Base-by-base conservation (phyloP, 2,888 invertebrate genomes). In the Ceriagrion tenellum region DNA sequence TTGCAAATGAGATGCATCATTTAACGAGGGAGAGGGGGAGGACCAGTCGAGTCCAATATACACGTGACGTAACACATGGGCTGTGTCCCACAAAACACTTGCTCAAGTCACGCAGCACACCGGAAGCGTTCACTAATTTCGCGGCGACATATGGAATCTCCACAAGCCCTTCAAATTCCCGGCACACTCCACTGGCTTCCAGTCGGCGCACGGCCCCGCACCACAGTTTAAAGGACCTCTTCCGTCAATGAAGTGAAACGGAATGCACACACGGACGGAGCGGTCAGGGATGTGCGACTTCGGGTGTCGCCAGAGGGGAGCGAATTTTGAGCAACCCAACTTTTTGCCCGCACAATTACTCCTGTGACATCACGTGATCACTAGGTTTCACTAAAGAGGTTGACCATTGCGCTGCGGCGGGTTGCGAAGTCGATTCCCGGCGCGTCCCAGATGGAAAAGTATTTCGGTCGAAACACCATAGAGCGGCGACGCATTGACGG, bases 401-500 rank as follows among this genome's bases (percentile, higher is more conserved):
- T 81, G 81, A 13, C 26, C 81, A 81, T 81, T 81, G 81, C 81
- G 35, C 13, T 35, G 35, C 35, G 18, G 16, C 30, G 35, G n/a
- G 35, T 81, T 81, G 81, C 81, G 81, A 81, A 81, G 81, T 81
- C 81, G 35, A 81, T 81, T n/a, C 74, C 74, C n/a, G 23, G 30
- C 23, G 26, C 35, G 81, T 81, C 13, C 81, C 35, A 35, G 69
- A 69, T 69, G 69, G 69, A 69, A 59, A 20, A 69, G 26, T n/a
- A n/a, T 69, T n/a, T n/a, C 26, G n/a, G 69, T 69, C 69, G 10
- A n/a, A n/a, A 26, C 69, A n/a, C n/a, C 69, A n/a, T n/a, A n/a
- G 6, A 69, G 69, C 69, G 69, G 69, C n/a, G 69, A 12, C n/a
- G n/a, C 26, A n/a, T 69, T n/a, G 69, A 69, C n/a, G 69, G 69